phyloP scores from a whole-genome alignment of 1,140 invertebrate species.

The Limonius californicus region DNA sequence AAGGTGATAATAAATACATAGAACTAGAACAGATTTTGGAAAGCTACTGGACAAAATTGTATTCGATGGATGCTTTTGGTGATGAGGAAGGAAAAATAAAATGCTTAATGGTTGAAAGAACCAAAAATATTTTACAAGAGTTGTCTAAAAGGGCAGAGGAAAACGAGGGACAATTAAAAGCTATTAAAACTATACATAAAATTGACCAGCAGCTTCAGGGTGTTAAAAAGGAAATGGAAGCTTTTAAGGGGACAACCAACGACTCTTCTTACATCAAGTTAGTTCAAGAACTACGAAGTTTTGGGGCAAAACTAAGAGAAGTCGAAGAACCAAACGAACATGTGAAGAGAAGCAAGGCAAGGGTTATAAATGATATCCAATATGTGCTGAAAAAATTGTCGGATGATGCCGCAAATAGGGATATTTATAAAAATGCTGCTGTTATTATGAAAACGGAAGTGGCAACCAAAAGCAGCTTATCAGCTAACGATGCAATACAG shows the following conservation, averaged over 20 bases:
- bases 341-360: constrained; percentile 9
- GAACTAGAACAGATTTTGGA: constrained; percentile 16
- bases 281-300: constrained; percentile 14
- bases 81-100: constrained; percentile 11
- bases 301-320: constrained; percentile 11
- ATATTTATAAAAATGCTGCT: neutral
- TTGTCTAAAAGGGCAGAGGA: constrained; percentile 13
- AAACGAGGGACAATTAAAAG: constrained; percentile 1
- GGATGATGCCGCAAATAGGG: neutral
- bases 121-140: constrained; percentile 15
- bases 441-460: neutral
- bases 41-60: constrained; percentile 14
- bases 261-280: constrained; percentile 14
- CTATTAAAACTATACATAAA: constrained; percentile 9
- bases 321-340: constrained; percentile 4
- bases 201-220: constrained; percentile 1
- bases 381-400: constrained; percentile 4
- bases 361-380: constrained; percentile 17
- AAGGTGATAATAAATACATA: constrained; percentile 14
- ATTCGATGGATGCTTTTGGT: neutral
- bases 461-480: too few species aligned
- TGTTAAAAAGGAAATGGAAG: neutral
- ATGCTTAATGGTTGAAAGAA: constrained; percentile 8
- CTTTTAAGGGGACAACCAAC: neutral
- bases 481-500: neutral